Evolutionary conservation across 2,113 vertebrate species (phyloP).

Genomic region (Chionis minor): DNA sequence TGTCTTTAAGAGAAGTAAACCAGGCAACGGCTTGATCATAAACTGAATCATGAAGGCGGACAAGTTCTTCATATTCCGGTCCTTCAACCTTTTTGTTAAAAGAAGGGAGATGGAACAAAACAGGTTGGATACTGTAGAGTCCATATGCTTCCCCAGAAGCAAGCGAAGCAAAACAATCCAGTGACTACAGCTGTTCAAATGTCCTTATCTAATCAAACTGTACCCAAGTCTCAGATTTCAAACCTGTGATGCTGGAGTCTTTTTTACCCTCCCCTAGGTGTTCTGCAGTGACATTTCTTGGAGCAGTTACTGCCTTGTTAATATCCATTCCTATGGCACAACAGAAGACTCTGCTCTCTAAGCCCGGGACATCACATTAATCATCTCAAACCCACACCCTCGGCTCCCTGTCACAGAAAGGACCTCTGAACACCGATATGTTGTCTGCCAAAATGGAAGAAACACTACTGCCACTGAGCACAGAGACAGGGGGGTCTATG

Average conservation of each 20-base stretch:
- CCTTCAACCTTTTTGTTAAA: conserved; percentile 80
- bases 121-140: background rate
- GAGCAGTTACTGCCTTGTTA: background rate
- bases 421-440: background rate
- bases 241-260: conserved; percentile 15
- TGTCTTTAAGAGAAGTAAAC: conserved; percentile 91
- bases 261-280: conserved; percentile 21
- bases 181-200: background rate
- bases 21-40: conserved; percentile 89
- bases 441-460: background rate
- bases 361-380: background rate
- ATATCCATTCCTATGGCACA: background rate
- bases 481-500: background rate
- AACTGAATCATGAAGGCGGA: conserved; percentile 84
- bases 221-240: conserved; percentile 12
- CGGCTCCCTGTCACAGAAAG: background rate
- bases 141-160: background rate
- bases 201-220: background rate
- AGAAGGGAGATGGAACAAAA: conserved; percentile 18
- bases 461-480: background rate
- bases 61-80: conserved; percentile 83
- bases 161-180: conserved; percentile 37
- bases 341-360: background rate
- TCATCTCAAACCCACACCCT: background rate
- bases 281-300: background rate